Evolutionary conservation across 2,888 invertebrate species (phyloP).

Genomic region (Drosophila hamatofila): DNA sequence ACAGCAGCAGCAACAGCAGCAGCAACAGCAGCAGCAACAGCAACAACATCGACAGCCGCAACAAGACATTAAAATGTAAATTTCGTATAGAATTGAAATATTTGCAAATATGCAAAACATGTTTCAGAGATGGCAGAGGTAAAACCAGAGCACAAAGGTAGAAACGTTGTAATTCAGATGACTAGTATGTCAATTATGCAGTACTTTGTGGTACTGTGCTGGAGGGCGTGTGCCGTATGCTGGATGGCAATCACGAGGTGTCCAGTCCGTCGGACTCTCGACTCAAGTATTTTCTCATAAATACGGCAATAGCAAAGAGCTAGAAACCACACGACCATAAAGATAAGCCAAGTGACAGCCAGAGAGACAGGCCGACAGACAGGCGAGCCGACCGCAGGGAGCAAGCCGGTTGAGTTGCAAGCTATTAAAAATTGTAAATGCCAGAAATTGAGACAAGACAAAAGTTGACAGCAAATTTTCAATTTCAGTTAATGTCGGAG

Average conservation of each 20-base stretch:
- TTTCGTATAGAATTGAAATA: conserved; percentile 26
- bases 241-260: conserved; percentile 30
- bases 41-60: no score
- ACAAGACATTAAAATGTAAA: conserved; percentile 18
- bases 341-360: conserved; percentile 46
- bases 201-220: conserved; percentile 35
- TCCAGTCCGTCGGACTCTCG: neutral
- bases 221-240: neutral
- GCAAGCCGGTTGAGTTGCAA: conserved; percentile 19
- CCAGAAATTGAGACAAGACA: conserved; percentile 72
- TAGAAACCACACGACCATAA: conserved; percentile 50
- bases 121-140: neutral
- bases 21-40: neutral
- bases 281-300: conserved; percentile 44
- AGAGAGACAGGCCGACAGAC: conserved; percentile 3
- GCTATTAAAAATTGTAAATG: conserved; percentile 77
- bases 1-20: conserved; percentile 30
- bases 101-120: conserved; percentile 33
- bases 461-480: conserved; percentile 66
- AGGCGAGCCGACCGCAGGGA: conserved; percentile 24
- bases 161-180: conserved; percentile 46
- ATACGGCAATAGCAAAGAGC: conserved; percentile 32
- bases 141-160: conserved; percentile 1
- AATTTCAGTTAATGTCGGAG: conserved; percentile 69
- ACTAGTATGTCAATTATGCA: conserved; percentile 63